These are phyloP conservation scores for Drosophila neocordata DNA, from an alignment of 1,140 invertebrate genomes.

Conservation along the genomic window DNA sequence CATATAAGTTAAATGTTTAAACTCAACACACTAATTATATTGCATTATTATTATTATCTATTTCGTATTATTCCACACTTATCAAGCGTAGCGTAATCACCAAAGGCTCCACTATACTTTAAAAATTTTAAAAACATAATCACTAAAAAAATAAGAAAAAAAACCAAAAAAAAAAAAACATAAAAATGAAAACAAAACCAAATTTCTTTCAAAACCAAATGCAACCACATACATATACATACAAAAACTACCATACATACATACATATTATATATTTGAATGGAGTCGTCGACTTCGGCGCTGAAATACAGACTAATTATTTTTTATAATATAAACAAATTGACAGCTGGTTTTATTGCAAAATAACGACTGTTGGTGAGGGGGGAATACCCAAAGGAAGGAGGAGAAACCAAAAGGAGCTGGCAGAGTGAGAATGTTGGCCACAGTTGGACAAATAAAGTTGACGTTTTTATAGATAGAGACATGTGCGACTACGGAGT, in stretches of 20 bases:
- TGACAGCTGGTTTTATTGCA: slow-evolving; percentile 77
- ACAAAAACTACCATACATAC: slow-evolving; percentile 34
- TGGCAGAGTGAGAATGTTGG: slow-evolving; percentile 18
- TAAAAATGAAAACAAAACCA: slow-evolving; percentile 8
- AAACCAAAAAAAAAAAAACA: not conserved
- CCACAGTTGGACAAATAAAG: slow-evolving; percentile 74
- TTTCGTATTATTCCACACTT: slow-evolving; percentile 78
- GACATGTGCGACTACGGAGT: slow-evolving; percentile 59
- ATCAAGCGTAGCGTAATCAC: slow-evolving; percentile 74
- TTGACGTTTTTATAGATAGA: slow-evolving; percentile 78
- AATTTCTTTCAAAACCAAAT: slow-evolving; percentile 42
- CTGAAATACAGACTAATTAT: slow-evolving; percentile 78
- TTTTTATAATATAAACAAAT: slow-evolving; percentile 81
- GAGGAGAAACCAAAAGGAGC: slow-evolving; percentile 10
- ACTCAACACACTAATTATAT: slow-evolving; percentile 67
- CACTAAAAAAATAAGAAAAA: slow-evolving; percentile 29
- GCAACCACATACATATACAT: slow-evolving; percentile 33
- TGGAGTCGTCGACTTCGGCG: slow-evolving; percentile 76
- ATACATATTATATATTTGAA: slow-evolving; percentile 50
- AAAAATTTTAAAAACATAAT: slow-evolving; percentile 57
- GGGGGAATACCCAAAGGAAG: too few relatives aligned
- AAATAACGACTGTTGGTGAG: slow-evolving; percentile 18
- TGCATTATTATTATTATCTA: slow-evolving; percentile 69
- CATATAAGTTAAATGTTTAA: slow-evolving; percentile 55
- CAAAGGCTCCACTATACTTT: slow-evolving; percentile 63